phyloP scores from a whole-genome alignment of 64 coral and sea anemone species.

The Montipora foliosa region DNA sequence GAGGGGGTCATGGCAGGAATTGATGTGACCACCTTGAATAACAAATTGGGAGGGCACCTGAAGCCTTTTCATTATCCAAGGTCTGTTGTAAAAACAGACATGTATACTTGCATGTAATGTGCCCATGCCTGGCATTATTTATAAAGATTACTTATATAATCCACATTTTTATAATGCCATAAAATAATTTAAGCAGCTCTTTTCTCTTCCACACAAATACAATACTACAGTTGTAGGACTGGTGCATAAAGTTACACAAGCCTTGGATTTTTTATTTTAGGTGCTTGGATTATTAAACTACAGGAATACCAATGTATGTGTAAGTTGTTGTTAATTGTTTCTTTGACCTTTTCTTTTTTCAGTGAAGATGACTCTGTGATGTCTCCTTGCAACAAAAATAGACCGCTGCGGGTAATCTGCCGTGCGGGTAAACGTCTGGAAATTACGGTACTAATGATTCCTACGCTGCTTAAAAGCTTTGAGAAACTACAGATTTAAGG shows the following conservation, averaged over 20 bases:
- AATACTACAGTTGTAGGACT: too few relatives aligned
- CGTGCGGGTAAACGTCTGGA: too few relatives aligned
- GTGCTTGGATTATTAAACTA: background rate
- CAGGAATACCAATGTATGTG: background rate
- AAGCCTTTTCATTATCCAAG: constrained; percentile 12
- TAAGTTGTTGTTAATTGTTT: background rate
- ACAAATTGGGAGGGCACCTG: constrained; percentile 30
- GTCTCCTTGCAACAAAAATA: background rate
- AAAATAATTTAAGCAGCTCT: too few relatives aligned
- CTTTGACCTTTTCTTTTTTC: background rate
- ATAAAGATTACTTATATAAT: too few relatives aligned
- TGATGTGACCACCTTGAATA: constrained; percentile 22
- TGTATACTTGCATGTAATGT: background rate
- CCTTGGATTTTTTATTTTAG: background rate
- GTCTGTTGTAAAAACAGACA: background rate
- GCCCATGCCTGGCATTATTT: background rate
- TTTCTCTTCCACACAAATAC: too few relatives aligned
- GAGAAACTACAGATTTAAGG: too few relatives aligned
- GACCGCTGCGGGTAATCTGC: too few relatives aligned
- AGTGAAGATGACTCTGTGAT: background rate
- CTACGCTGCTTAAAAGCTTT: too few relatives aligned
- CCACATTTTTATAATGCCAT: too few relatives aligned
- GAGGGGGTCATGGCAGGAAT: constrained; percentile 17
- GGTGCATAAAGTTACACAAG: too few relatives aligned
- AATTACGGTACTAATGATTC: too few relatives aligned